These are phyloP conservation scores for Lampris incognitus DNA, from an alignment of 2,113 vertebrate genomes.

Conservation along the genomic window DNA sequence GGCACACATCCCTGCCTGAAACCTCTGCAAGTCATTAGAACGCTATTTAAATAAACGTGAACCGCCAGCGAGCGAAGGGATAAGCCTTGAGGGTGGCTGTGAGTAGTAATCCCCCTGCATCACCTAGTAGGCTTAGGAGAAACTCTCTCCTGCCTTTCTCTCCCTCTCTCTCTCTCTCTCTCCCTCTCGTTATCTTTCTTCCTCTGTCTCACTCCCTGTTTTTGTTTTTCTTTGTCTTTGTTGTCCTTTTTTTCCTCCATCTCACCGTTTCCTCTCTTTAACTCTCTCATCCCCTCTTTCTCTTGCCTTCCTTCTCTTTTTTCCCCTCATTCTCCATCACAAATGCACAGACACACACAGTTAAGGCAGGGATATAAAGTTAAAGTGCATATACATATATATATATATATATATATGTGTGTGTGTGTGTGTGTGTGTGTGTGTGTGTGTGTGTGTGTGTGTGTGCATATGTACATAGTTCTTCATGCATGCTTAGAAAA, in stretches of 20 bases:
- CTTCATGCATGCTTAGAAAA: not conserved
- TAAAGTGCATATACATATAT: no score
- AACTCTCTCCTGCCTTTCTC: conserved; percentile 41
- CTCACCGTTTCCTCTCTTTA: no score
- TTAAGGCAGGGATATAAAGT: not conserved
- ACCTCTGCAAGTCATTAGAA: conserved; percentile 79
- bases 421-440: no score
- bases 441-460: no score
- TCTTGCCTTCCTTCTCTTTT: not conserved
- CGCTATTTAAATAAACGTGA: conserved; percentile 77
- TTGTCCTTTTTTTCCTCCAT: no score
- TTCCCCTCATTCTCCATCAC: conserved; percentile 27
- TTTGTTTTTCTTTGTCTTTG: not conserved
- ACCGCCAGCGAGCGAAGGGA: conserved; percentile 70
- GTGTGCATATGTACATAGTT: not conserved
- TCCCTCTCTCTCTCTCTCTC: not conserved
- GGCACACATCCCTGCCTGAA: conserved; percentile 60
- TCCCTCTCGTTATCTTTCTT: not conserved
- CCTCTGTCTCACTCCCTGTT: not conserved
- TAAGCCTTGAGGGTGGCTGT: conserved; percentile 72
- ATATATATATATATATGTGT: no score
- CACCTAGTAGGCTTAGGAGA: conserved; percentile 74
- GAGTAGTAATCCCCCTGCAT: conserved; percentile 73
- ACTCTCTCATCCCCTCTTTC: not conserved
- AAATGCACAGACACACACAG: conserved; percentile 12